A percentile compares a stretch with the other conserved stretches of the same genome.
Evolutionary conservation across 2,797 vertebrate genomes (phyloP).

Genomic region (Halcyon chelicuti): DNA sequence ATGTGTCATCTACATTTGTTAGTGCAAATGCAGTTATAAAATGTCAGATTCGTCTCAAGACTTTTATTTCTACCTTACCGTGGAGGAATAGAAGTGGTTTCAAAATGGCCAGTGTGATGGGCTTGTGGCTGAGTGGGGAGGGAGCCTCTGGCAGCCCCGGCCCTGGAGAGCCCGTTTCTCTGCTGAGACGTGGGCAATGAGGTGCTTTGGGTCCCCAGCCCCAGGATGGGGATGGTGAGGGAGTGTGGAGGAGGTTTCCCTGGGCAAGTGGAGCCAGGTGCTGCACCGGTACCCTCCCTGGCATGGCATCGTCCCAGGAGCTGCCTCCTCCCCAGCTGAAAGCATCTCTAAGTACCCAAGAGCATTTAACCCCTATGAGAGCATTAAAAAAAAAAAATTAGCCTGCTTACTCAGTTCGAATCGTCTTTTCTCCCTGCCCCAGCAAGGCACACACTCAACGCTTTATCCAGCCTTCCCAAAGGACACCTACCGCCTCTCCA

Average conservation of each 20-base stretch:
- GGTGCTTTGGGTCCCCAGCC: background rate
- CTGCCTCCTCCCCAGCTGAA: background rate
- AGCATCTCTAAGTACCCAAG: background rate
- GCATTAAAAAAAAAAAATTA: background rate
- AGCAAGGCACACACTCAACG: background rate
- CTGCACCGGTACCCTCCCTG: background rate
- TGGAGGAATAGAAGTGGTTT: background rate
- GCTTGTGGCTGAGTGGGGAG: background rate
- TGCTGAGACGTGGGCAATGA: background rate
- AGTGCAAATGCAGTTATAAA: slow-evolving; percentile 47
- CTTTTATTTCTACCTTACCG: background rate
- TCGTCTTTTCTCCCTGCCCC: background rate
- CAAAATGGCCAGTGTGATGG: fast-evolving
- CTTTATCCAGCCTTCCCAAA: background rate
- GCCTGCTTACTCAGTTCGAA: background rate
- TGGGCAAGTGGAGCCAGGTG: background rate
- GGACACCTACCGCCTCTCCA: background rate
- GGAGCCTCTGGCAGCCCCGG: background rate
- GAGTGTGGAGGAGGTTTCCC: background rate
- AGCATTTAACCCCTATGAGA: fast-evolving
- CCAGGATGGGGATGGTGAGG: fast-evolving
- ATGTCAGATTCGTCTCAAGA: slow-evolving; percentile 21
- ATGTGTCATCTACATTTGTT: slow-evolving; percentile 48
- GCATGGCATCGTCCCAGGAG: background rate
- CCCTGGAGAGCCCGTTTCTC: background rate